Base-by-base conservation (phyloP, 2,113 vertebrate genomes). In the Prionailurus bengalensis region DNA sequence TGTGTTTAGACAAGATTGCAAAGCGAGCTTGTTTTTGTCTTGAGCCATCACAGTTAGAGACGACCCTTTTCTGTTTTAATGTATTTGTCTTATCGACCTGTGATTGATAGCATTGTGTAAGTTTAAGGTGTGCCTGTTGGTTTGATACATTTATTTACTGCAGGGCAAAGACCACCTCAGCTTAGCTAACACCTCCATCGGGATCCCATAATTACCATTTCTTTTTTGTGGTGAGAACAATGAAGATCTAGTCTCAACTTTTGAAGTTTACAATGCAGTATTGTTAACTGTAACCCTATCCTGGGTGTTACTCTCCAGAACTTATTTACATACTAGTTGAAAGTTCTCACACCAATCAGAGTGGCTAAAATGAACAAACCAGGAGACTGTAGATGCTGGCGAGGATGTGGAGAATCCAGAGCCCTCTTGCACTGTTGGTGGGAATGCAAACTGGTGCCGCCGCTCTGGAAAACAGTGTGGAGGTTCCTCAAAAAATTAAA, bases 211-310 rank as follows among this genome's bases (percentile, higher is more conserved):
- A 39, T 7, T 19, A 23, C 21, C 74, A 17, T 29, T 70, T 80
- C 65, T 48, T 23, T 88, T 81, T 71, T 61, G 65, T 23, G 5
- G 23, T 25, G 31, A n/a, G 31, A 71, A 55, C 42, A 83, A 29
- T 74, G 65, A 89, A 74, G 39, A 51, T 71, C 65, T 71, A 48
- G 51, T 80, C 76, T 88, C 65, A n/a, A n/a, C n/a, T n/a, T n/a
- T 14, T 36, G 39, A 79, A 39, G 74, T 23, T 21, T 70, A 2
- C 31, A 5, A 5, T 71, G n/a, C 12, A 23, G 51, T 8, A 13
- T 3, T 31, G 51, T n/a, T 36, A 63, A 14, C 51, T 48, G 11
- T 3, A 31, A 29, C 71, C 51, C 4, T 31, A 11, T 21, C 17
- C 91, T 39, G 55, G 31, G 33, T 1, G 2, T 53, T 31, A 23